These are phyloP conservation scores for Xestoiulus laeticollis DNA, from an alignment of 2,888 invertebrate genomes.

Conservation along the genomic window DNA sequence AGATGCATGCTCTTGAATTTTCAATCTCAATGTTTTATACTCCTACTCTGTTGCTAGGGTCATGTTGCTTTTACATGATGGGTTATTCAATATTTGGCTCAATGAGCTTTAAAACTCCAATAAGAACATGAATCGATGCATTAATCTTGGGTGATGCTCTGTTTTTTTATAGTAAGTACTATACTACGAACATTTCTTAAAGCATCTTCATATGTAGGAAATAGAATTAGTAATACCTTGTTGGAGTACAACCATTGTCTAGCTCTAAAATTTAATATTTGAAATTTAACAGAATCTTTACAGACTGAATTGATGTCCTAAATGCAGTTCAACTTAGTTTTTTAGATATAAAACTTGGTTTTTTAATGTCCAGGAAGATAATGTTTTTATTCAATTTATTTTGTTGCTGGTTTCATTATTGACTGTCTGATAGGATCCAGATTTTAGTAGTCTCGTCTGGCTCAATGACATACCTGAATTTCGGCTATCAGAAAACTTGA, in stretches of 20 bases:
- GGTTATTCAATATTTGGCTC: neutral
- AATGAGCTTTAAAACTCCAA: neutral
- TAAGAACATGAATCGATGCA: no score
- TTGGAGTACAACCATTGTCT: no score
- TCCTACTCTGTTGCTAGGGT: neutral
- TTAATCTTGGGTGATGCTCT: no score
- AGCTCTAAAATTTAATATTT: no score
- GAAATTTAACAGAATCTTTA: neutral
- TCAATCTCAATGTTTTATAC: neutral
- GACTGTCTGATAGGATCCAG: neutral
- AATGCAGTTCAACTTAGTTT: neutral
- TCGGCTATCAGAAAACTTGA: neutral
- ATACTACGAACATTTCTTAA: no score
- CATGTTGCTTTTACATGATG: neutral
- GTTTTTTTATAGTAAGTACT: no score
- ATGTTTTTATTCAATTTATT: neutral
- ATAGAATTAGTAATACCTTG: no score
- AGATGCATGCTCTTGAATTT: neutral
- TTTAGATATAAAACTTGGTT: neutral
- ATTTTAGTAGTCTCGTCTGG: neutral
- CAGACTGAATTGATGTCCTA: neutral
- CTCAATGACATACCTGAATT: neutral
- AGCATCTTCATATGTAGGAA: no score
- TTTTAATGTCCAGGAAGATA: neutral
- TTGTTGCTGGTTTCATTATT: neutral